Evolutionary conservation across 35 echinoderm and acorn worm species (phyloP).

Genomic region (Lytechinus variegatus): DNA sequence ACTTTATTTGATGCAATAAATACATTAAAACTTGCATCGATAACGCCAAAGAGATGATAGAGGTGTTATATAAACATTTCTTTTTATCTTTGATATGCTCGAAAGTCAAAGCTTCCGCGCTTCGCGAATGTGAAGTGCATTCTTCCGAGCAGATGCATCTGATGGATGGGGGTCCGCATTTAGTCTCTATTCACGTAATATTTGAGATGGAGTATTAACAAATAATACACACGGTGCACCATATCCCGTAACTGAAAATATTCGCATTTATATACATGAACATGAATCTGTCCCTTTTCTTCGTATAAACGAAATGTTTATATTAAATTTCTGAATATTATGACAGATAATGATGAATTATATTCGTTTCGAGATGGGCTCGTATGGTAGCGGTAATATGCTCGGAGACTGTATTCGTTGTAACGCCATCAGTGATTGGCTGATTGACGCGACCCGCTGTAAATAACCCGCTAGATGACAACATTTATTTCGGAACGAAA

Average conservation of each 20-base stretch:
- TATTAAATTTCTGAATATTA: background rate
- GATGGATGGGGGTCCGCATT: too few relatives aligned
- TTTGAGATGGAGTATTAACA: too few relatives aligned
- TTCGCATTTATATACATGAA: background rate
- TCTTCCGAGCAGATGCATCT: too few relatives aligned
- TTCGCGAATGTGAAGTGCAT: too few relatives aligned
- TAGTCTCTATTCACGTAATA: too few relatives aligned
- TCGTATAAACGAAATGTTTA: background rate
- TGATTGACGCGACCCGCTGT: slow-evolving; percentile 61
- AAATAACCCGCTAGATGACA: slow-evolving; percentile 65
- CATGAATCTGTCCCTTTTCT: background rate
- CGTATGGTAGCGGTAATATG: background rate
- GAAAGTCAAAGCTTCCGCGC: too few relatives aligned
- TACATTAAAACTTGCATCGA: too few relatives aligned
- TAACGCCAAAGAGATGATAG: too few relatives aligned
- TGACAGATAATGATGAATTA: background rate
- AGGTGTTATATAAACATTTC: too few relatives aligned
- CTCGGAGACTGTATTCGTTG: slow-evolving; percentile 7
- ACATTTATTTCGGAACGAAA: slow-evolving; percentile 64
- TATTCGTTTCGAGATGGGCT: background rate
- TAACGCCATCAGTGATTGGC: slow-evolving; percentile 66
- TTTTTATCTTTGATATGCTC: too few relatives aligned
- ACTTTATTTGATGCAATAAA: too few relatives aligned
- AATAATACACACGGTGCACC: too few relatives aligned
- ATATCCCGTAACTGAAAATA: background rate